A percentile compares a stretch with the other conserved stretches of the same genome.
phyloP scores from a whole-genome alignment of 2,888 invertebrate species.

The Lysandra bellargus region DNA sequence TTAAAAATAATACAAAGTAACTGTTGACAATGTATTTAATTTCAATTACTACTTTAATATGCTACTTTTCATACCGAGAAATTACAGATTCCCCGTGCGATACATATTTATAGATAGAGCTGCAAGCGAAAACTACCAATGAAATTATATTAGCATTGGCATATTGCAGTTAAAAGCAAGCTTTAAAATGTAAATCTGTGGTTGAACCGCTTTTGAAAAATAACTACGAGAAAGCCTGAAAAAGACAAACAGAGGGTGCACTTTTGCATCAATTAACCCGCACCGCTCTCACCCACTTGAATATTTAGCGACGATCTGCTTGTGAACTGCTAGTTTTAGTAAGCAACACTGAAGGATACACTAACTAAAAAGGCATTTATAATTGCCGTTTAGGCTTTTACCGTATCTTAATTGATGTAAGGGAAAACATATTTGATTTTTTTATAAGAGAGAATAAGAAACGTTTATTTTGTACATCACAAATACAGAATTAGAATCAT shows the following conservation, averaged over 20 bases:
- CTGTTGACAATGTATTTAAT: no score
- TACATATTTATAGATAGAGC: not conserved
- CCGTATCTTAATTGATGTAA: no score
- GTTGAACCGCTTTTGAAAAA: not conserved
- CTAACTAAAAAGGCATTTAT: not conserved
- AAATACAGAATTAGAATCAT: no score
- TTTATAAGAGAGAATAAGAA: no score
- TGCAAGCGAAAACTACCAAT: not conserved
- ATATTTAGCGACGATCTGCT: not conserved
- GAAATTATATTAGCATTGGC: not conserved
- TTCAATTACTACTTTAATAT: no score
- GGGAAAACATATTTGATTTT: no score
- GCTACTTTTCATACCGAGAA: no score
- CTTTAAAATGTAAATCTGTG: not conserved
- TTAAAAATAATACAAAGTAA: no score
- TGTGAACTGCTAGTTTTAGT: not conserved
- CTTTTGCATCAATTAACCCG: not conserved
- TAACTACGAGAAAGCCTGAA: conserved; percentile 1
- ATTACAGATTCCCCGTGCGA: not conserved
- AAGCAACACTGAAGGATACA: not conserved
- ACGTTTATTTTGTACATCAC: no score
- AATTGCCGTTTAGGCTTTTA: not conserved
- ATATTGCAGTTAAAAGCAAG: conserved; percentile 1
- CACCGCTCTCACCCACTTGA: not conserved
- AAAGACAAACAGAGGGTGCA: not conserved